A percentile compares a stretch with the other conserved stretches of the same genome.
Conservation (phyloP, 1,140 invertebrate genomes). For the Copidosoma floridanum region DNA sequence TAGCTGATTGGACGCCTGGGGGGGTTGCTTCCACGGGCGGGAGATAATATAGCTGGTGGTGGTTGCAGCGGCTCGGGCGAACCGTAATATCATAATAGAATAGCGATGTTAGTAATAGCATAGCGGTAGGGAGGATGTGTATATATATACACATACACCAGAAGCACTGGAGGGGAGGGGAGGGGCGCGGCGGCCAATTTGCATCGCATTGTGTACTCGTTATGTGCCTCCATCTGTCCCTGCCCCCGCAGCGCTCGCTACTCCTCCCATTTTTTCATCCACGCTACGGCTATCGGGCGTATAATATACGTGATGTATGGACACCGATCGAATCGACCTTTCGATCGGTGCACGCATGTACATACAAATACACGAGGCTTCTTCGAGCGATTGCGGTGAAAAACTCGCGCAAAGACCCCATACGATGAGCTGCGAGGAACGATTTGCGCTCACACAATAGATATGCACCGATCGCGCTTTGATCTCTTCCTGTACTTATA, state of each 20-base stretch:
- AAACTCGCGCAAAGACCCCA: not conserved
- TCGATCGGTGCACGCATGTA: not conserved
- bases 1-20: slow-evolving; percentile 46
- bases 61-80: slow-evolving; percentile 38
- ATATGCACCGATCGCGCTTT: slow-evolving; percentile 32
- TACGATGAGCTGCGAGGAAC: too few relatives aligned
- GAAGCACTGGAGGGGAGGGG: slow-evolving; percentile 26
- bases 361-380: not conserved
- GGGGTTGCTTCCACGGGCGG: slow-evolving; percentile 36
- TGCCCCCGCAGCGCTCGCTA: not conserved
- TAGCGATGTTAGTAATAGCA: slow-evolving; percentile 57
- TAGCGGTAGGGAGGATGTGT: too few relatives aligned
- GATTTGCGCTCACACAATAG: too few relatives aligned
- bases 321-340: too few relatives aligned
- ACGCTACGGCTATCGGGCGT: not conserved
- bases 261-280: not conserved
- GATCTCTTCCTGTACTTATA: too few relatives aligned
- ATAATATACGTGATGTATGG: too few relatives aligned
- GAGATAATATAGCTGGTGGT: too few relatives aligned
- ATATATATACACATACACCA: slow-evolving; percentile 26
- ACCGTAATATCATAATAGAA: slow-evolving; percentile 54
- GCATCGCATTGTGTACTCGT: slow-evolving; percentile 53
- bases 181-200: slow-evolving; percentile 47
- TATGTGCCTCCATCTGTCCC: slow-evolving; percentile 45
- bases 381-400: not conserved